Conservation (phyloP, 2,888 invertebrate species). For the Pediacus dermestoides region DNA sequence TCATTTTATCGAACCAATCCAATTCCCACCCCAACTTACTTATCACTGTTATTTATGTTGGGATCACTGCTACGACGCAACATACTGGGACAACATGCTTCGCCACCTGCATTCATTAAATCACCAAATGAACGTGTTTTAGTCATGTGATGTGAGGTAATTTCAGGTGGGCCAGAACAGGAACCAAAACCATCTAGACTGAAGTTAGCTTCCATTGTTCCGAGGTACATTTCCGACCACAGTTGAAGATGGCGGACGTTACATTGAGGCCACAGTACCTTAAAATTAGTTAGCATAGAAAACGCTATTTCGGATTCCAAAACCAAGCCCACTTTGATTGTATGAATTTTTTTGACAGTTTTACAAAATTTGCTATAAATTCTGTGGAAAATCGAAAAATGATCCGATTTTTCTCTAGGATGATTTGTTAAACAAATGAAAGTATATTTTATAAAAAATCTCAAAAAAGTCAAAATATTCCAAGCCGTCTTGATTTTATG, state of each 20-base stretch:
- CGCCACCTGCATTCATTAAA: constrained; percentile 58
- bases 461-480: no score
- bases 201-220: constrained; percentile 48
- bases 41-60: constrained; percentile 67
- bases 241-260: constrained; percentile 77
- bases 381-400: no score
- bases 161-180: constrained; percentile 49
- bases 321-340: no score
- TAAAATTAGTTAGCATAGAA: no score
- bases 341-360: no score
- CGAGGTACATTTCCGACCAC: constrained; percentile 84
- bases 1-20: not conserved
- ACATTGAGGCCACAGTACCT: constrained; percentile 85
- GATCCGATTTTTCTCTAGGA: no score
- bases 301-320: no score
- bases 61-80: constrained; percentile 83
- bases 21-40: no score
- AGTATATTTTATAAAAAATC: no score
- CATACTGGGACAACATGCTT: constrained; percentile 44
- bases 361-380: no score
- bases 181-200: constrained; percentile 38
- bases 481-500: no score
- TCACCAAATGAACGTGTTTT: constrained; percentile 87
- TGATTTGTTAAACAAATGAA: no score
- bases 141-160: constrained; percentile 57